phyloP scores from a whole-genome alignment of 2,113 vertebrate species.

The Leucoraja erinaceus region DNA sequence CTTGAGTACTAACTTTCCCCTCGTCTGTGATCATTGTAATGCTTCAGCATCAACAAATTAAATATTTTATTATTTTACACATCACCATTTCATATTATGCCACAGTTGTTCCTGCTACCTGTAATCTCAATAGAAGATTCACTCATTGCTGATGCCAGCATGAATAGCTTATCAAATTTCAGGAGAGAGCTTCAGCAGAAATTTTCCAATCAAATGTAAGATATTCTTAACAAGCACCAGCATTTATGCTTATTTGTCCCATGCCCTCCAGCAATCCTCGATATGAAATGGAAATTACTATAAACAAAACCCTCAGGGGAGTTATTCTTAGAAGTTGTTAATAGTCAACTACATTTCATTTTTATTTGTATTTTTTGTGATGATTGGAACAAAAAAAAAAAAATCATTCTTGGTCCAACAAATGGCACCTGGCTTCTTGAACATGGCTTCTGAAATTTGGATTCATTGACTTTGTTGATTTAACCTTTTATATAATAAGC shows the following conservation, averaged over 20 bases:
- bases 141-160: background rate
- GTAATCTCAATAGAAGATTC: background rate
- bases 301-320: background rate
- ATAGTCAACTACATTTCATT: background rate
- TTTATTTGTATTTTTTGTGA: background rate
- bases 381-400: background rate
- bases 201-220: background rate
- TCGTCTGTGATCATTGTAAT: no score
- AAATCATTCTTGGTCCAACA: background rate
- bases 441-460: no score
- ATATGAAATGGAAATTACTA: background rate
- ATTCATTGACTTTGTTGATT: background rate
- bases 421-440: no score
- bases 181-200: background rate
- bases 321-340: background rate
- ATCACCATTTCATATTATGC: background rate
- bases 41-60: no score
- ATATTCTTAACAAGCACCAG: background rate
- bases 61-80: no score
- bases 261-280: background rate
- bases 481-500: background rate
- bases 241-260: background rate
- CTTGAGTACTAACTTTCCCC: no score
- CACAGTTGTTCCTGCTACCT: background rate
- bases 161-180: background rate